Evolutionary conservation across 2,797 vertebrate species (phyloP), one percentile per base, ranked within the genome.

Genomic region (Neopelma chrysocephalum): DNA sequence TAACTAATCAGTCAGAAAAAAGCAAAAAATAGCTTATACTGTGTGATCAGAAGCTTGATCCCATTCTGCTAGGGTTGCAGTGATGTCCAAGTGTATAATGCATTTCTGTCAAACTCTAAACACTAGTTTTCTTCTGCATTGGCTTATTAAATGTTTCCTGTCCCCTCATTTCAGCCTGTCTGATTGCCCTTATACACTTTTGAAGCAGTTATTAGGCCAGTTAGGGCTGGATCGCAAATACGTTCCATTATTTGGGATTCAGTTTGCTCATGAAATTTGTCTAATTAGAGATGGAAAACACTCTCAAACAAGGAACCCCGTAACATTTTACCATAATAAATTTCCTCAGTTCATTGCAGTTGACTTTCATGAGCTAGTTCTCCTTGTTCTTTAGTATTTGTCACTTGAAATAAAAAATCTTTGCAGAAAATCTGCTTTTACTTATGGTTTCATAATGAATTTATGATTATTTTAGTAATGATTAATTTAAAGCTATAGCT

Each of bases 41-140:
- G 3, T 34, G 16, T 75, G 47, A 72, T 78, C 29, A 90, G 42
- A 90, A 83, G 45, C 27, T 93, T 68, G 48, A 73, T 83, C 26
- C 42, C 26, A 23, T 65, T 78, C 58, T 79, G 12, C 72, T 65
- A 23, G 12, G 64, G 45, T 20, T 83, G 36, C 34, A 87, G 47
- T 53, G 38, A 71, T 0, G 0, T 81, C 25, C 26, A 65, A 53
- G 25, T 72, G 27, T 1, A 0, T 78, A 64, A 57, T 71, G 48
- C 53, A 47, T 9, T 75, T 92, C 54, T 71, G 40, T 47, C 11
- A 3, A 50, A 56, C 29, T 75, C 42, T 26, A 29, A 86, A 71
- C 53, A 32, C 32, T 31, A 42, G 21, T 77, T 80, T 87, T 60
- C 51, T 69, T 82, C 45, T 70, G 8, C 10, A 20, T 53, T 88